Conservation (phyloP, 1,140 invertebrate genomes). For the Littorina saxatilis region DNA sequence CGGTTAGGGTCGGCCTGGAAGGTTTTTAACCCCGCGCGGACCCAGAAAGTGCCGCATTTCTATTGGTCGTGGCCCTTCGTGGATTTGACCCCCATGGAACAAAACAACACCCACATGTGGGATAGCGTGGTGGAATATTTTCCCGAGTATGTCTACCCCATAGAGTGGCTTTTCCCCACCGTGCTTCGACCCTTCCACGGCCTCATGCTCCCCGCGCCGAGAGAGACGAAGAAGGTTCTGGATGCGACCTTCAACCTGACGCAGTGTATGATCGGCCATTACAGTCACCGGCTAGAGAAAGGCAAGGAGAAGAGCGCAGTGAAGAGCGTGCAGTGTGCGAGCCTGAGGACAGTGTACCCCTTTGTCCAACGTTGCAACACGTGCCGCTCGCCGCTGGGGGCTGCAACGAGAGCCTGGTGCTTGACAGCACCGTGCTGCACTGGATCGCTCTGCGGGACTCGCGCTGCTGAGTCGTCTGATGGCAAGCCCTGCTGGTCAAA, state of each 20-base stretch:
- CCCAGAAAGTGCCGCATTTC: not conserved
- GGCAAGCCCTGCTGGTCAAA: too few relatives aligned
- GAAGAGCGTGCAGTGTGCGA: too few relatives aligned
- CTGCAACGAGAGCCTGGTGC: too few relatives aligned
- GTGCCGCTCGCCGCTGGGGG: too few relatives aligned
- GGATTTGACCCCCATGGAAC: conserved; percentile 46
- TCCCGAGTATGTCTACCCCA: conserved; percentile 27
- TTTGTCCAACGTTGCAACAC: too few relatives aligned
- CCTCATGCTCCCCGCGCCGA: conserved; percentile 41
- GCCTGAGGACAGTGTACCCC: too few relatives aligned
- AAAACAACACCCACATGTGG: conserved; percentile 52
- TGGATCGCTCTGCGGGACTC: too few relatives aligned
- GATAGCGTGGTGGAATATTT: conserved; percentile 30
- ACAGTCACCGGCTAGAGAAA: not conserved
- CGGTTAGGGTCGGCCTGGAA: not conserved
- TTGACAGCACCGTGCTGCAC: too few relatives aligned
- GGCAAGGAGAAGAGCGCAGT: too few relatives aligned
- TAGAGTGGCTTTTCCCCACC: conserved; percentile 46
- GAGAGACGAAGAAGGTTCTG: conserved; percentile 17
- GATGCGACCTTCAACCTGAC: not conserved
- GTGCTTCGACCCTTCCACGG: conserved; percentile 37
- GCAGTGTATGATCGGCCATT: not conserved
- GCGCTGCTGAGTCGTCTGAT: too few relatives aligned
- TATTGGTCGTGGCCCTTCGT: conserved; percentile 47
- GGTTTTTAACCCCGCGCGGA: not conserved